A percentile compares a stretch with the other conserved stretches of the same genome.
These are phyloP conservation scores for Ceyx margarethae DNA, from an alignment of 2,113 vertebrate genomes.

Conservation along the genomic window DNA sequence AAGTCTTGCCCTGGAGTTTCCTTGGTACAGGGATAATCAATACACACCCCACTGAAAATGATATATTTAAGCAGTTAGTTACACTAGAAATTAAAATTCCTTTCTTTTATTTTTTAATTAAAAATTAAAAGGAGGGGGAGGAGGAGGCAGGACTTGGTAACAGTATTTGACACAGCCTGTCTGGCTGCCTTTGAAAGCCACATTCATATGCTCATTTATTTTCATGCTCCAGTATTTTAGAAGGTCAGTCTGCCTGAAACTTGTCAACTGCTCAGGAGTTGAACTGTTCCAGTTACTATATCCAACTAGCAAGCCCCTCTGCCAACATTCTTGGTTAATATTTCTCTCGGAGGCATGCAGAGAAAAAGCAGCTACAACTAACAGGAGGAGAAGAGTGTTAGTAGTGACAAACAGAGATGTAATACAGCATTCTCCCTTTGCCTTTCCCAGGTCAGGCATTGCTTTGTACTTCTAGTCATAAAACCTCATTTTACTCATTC, in stretches of 20 bases:
- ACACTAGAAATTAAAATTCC: conserved; percentile 11
- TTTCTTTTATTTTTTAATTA: conserved; percentile 14
- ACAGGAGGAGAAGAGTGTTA: neutral
- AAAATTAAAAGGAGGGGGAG: neutral
- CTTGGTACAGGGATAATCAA: neutral
- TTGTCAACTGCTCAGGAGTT: conserved; percentile 26
- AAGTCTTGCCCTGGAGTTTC: neutral
- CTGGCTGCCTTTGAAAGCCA: conserved; percentile 24
- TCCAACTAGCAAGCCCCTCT: neutral
- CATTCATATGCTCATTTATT: conserved; percentile 20
- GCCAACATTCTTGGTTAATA: conserved; percentile 48
- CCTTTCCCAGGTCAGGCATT: neutral
- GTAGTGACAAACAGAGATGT: neutral
- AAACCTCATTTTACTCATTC: neutral
- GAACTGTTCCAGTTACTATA: conserved; percentile 24
- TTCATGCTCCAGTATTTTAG: conserved; percentile 40
- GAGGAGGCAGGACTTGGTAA: neutral
- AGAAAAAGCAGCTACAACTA: neutral
- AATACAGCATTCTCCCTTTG: neutral
- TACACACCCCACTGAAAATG: neutral
- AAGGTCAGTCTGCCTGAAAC: conserved; percentile 27
- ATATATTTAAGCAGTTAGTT: neutral
- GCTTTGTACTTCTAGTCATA: neutral
- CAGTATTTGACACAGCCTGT: neutral
- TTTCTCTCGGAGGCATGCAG: conserved; percentile 15